Evolutionary conservation across 2,797 vertebrate genomes (phyloP).

Genomic region (Coracias cyanogaster): DNA sequence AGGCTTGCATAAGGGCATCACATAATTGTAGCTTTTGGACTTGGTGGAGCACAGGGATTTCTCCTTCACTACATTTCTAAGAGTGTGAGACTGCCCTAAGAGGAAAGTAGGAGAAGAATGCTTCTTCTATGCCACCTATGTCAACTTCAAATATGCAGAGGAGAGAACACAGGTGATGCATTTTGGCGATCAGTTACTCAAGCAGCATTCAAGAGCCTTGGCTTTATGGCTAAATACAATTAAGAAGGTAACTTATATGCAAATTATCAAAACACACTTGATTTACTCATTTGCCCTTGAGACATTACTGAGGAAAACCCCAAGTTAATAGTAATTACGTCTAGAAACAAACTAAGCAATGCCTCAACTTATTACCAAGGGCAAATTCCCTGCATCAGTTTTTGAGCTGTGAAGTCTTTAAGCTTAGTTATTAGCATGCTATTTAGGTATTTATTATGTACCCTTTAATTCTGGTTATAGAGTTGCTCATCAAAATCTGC

Average conservation of each 20-base stretch:
- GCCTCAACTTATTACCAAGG: constrained; percentile 6
- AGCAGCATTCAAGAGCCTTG: not conserved
- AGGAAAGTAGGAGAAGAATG: not conserved
- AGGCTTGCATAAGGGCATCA: not conserved
- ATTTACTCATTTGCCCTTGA: constrained; percentile 52
- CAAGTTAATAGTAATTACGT: constrained; percentile 27
- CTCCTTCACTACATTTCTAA: not conserved
- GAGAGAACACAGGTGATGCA: not conserved
- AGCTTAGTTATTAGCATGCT: not conserved
- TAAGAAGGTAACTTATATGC: constrained; percentile 47
- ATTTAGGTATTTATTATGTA: constrained; percentile 7
- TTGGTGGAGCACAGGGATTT: not conserved
- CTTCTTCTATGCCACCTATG: not conserved
- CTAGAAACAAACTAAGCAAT: constrained; percentile 13
- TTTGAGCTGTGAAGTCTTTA: constrained; percentile 11
- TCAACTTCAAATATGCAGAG: not conserved
- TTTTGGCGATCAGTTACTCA: constrained; percentile 17
- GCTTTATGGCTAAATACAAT: constrained; percentile 41
- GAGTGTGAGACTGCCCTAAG: not conserved
- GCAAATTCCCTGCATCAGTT: not conserved
- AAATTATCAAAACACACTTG: constrained; percentile 57
- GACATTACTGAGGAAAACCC: not conserved
- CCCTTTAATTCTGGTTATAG: not conserved
- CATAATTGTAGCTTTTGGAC: not conserved
- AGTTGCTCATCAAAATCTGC: not conserved